Base-by-base conservation (phyloP, 2,797 vertebrate species). In the Echiichthys vipera region DNA sequence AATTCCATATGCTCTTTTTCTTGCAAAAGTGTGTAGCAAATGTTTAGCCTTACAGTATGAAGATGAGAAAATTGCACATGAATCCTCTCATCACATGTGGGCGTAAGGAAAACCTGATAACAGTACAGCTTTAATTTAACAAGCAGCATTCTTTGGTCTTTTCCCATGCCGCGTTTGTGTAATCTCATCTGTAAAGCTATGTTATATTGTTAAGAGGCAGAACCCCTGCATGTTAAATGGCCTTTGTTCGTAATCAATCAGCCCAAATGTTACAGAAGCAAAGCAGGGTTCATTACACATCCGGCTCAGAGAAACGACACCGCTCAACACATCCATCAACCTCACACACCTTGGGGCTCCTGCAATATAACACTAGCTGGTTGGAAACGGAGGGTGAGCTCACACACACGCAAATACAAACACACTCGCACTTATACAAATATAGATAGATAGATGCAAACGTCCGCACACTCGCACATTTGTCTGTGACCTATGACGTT, bases 231-330 rank as follows among this genome's bases (percentile, higher is more conserved):
- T 89, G 88, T 79, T 89, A 84, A 92, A 92, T 84, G 74, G 64
- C 72, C 74, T 88, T 84, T 88, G 87, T 91, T 90, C 82, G 86
- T 80, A 84, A 93, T 93, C 90, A 91, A 90, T 94, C 91, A 92
- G 71, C 57, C 63, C 74, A 78, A 89, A 88, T 81, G 88, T 83
- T 90, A 84, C 81, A 78, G 84, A 81, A 78, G 80, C 84, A 80
- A 77, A 79, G 77, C 87, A 80, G 68, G 89, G 86, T 82, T 92
- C 90, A 92, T 94, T 92, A 92, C 90, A 86, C 87, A 90, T 82
- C 85, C 69, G 54, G 74, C 80, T 90, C 73, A 77, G 80, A 88
- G 84, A 75, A 79, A 87, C 57, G 68, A 87, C 86, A 85, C 67
- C 47, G 29, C 50, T 54, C 55, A 40, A 53, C 75, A 77, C 88